Base-by-base conservation (phyloP, 2,888 invertebrate genomes). In the Nezara viridula region DNA sequence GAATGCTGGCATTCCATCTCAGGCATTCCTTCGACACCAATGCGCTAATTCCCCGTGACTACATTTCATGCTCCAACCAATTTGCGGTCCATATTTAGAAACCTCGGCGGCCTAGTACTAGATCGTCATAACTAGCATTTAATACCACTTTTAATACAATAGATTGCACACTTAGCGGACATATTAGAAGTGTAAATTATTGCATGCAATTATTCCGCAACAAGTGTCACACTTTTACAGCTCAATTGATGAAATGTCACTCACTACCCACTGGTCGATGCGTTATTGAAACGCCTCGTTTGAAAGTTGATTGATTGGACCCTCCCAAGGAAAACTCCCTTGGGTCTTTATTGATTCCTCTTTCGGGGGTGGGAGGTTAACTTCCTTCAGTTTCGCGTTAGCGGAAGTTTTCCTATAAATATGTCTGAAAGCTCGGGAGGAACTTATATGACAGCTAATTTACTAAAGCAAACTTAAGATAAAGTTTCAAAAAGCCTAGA, bases 391-490 rank as follows among this genome's bases (percentile, higher is more conserved):
- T 73, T 73, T 73, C 21, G 66, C 66, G 37, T 73, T 32, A 73
- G 66, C 32, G 7, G 37, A 73, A 73, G 37, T 32, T 73, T 73
- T n/a, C 32, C 37, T 37, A 73, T 73, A 73, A 73, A 73, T 73
- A 73, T 37, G 66, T 37, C 9, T 73, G 32, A 37, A 21, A 37
- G 66, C 32, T 73, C 66, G 32, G 19, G 7, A 37, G 37, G 66
- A 73, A 73, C 66, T 37, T 73, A 73, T 32, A 32, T 32, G 66
- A 73, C 66, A 73, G 66, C 32, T 73, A 73, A 73, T 73, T 73
- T 73, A 73, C 66, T 37, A 37, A 37, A 73, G 21, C 32, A 73
- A 73, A 73, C 32, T 73, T 73, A 37, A 73, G 66, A 7, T 37
- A 32, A 66, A 73, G 66, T 73, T 73, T 37, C 19, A 37, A 73